phyloP scores from a whole-genome alignment of 2,797 vertebrate genomes.

The Molossus molossus region DNA sequence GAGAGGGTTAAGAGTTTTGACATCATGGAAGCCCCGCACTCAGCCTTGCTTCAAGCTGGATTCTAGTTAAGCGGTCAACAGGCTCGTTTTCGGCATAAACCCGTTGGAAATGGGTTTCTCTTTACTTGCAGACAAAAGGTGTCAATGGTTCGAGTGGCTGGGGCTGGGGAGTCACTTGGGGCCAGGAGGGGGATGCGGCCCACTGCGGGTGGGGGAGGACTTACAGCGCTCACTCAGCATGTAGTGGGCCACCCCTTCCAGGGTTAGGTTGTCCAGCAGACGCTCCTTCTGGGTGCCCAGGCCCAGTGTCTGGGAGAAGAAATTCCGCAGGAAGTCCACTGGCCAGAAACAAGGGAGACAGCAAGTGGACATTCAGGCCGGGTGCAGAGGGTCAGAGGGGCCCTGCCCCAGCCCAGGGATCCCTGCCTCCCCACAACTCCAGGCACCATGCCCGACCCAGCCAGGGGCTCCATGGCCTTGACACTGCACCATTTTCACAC shows the following conservation, averaged over 20 bases:
- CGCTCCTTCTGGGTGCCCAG: conserved; percentile 92
- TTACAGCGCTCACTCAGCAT: conserved; percentile 95
- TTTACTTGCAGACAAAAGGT: not conserved
- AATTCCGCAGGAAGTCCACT: conserved; percentile 96
- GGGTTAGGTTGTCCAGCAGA: conserved; percentile 94
- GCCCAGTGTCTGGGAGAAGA: conserved; percentile 94
- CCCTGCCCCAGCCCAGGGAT: not conserved
- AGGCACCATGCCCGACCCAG: not conserved
- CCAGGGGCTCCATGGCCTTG: not conserved
- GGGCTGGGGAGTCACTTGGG: not conserved
- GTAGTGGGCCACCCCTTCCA: conserved; percentile 93
- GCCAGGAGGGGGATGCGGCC: not conserved
- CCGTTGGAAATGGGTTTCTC: not conserved
- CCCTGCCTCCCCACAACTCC: not conserved
- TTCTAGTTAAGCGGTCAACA: not conserved
- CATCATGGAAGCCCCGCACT: not conserved
- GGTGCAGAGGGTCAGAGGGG: fast-evolving
- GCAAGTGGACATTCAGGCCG: not conserved
- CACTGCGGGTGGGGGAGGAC: conserved; percentile 60
- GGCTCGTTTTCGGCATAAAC: not conserved
- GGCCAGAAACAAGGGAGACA: conserved; percentile 21
- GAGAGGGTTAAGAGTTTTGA: not conserved
- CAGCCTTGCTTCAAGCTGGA: not conserved
- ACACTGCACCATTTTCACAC: not conserved
- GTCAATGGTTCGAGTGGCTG: not conserved